phyloP scores from a whole-genome alignment of 2,113 vertebrate genomes.

The Chascanopsetta lugubris region DNA sequence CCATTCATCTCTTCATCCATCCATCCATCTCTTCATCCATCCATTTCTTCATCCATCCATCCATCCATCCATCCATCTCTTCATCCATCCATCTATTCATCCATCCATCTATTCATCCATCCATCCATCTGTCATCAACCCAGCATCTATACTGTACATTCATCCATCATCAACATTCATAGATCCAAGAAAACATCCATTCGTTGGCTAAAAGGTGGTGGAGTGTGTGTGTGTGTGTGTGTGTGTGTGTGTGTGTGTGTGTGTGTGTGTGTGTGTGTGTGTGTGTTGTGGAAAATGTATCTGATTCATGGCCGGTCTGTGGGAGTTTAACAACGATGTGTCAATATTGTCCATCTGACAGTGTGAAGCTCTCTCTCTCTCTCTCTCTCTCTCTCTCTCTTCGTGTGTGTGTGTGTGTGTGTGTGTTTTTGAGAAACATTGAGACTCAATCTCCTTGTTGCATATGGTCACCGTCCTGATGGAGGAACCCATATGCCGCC shows the following conservation, averaged over 20 bases:
- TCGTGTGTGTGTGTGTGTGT: conserved; percentile 10
- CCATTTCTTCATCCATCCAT: no score
- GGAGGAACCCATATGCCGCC: conserved; percentile 62
- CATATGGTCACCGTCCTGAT: conserved; percentile 11
- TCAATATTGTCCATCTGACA: conserved; percentile 70
- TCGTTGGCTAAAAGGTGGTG: no score
- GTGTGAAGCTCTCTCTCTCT: conserved; percentile 32
- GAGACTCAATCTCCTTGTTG: conserved; percentile 1
- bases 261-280: conserved; percentile 9
- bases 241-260: conserved; percentile 8
- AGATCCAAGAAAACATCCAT: no score
- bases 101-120: no score
- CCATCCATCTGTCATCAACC: no score
- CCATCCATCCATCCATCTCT: no score
- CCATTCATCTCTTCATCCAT: no score
- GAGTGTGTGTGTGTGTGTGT: conserved; percentile 15
- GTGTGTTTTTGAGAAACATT: conserved; percentile 20
- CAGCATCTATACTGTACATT: no score
- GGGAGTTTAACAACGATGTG: conserved; percentile 65
- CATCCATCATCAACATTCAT: no score
- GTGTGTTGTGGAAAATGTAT: conserved; percentile 64
- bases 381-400: neutral
- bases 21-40: no score
- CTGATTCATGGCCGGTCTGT: conserved; percentile 66
- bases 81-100: no score